Base-by-base conservation (phyloP, 2,113 vertebrate species). In the Menidia beryllina region DNA sequence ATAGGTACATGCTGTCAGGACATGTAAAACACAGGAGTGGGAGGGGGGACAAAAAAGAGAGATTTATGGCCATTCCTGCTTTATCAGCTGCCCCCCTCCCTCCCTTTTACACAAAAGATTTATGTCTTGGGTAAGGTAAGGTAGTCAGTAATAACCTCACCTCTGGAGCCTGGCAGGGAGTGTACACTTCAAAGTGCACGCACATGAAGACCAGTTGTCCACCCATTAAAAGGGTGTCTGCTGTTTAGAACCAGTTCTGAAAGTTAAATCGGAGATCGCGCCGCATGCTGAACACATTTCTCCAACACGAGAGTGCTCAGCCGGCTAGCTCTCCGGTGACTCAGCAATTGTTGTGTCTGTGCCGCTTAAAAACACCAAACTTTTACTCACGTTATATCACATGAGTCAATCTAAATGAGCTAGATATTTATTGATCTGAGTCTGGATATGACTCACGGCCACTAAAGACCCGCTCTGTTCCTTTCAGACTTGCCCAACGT, bases 291-390 rank as follows among this genome's bases (percentile, higher is more conserved):
- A 55, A 59, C 60, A 71, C 30, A 54, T 69, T 55, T 65, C 38
- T 26, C 5, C 45, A 19, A 43, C 25, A 45, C 1, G 21, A 17
- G 52, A 51, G 55, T 47, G 23, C 24, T 26, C 54, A 50, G 20
- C 21, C 58, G 20, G 43, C 69, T 11, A 30, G 52, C 43, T 62
- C 41, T 55, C 41, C 25, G 64, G 55, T 88, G 86, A 88, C 63
- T 88, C 87, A 85, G 47, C 20, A 58, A 50, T 64, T 83, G 81
- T 87, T 86, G 56, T 83, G 87, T 85, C 77, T 81, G 67, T 38
- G 39, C 27, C 58, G 59, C 83, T 72, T 55, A 39, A 72, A 69
- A 75, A 64, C 71, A 75, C 38, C 11, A 48, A 80, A 71, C 55
- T 71, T 81, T 69, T 52, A 67, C 71, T 30, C 59, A 48, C 20